Evolutionary conservation across 2,113 vertebrate species (phyloP).

Genomic region (Mastomys coucha): DNA sequence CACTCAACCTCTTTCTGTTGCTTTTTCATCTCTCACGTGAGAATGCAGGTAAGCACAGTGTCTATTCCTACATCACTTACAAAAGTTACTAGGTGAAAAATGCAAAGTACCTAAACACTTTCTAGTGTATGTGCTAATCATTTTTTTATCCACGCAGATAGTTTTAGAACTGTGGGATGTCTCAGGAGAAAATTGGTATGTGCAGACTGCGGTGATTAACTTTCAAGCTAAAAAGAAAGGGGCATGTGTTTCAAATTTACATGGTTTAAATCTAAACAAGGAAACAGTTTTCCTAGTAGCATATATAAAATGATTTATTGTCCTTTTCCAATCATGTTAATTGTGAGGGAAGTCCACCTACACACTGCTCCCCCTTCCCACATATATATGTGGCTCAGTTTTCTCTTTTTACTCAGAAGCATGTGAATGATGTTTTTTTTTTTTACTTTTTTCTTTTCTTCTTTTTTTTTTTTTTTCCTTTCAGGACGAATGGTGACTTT

Average conservation of each 20-base stretch:
- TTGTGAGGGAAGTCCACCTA: neutral
- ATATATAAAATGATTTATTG: neutral
- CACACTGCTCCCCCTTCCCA: too few relatives aligned
- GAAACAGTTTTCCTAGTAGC: slow-evolving; percentile 1
- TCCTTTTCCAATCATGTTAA: slow-evolving; percentile 56
- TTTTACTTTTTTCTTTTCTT: too few relatives aligned
- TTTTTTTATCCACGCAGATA: slow-evolving; percentile 17
- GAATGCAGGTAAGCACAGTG: neutral
- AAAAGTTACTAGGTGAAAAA: neutral
- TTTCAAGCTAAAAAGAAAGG: neutral
- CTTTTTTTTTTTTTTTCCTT: neutral
- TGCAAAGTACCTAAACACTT: neutral
- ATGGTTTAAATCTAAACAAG: slow-evolving; percentile 9
- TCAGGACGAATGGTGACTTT: neutral
- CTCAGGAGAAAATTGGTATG: neutral
- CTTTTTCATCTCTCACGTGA: neutral
- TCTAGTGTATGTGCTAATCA: neutral
- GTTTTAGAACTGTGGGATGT: neutral
- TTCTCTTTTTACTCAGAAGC: neutral
- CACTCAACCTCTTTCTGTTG: neutral
- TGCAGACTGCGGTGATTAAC: neutral
- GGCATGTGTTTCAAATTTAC: slow-evolving; percentile 32
- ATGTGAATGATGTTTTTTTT: slow-evolving; percentile 10
- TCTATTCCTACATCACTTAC: neutral
- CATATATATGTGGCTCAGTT: neutral